phyloP scores from a whole-genome alignment of 2,888 invertebrate species.

The Liodrosophila aerea region DNA sequence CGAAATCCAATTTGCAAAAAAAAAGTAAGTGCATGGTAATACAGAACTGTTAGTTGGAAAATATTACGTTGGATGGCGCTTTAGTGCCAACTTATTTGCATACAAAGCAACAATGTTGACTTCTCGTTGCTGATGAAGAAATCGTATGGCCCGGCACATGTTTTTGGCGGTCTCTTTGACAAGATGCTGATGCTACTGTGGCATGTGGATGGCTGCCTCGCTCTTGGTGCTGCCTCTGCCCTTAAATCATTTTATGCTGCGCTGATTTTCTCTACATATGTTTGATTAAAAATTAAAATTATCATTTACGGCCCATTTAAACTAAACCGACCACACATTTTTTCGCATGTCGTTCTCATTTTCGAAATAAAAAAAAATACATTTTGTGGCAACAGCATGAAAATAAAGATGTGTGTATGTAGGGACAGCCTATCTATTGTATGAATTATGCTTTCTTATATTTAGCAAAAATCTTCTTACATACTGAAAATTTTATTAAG shows the following conservation, averaged over 20 bases:
- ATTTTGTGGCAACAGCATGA: conserved; percentile 28
- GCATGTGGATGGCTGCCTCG: conserved; percentile 23
- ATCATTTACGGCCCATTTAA: conserved; percentile 80
- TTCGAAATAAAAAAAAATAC: conserved; percentile 63
- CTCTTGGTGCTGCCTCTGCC: conserved; percentile 48
- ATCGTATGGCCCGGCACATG: conserved; percentile 54
- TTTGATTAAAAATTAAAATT: conserved; percentile 80
- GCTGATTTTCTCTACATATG: conserved; percentile 69
- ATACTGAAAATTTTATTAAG: conserved; percentile 5
- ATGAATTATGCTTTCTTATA: conserved; percentile 32
- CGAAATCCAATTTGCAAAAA: conserved; percentile 31
- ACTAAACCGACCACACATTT: conserved; percentile 79
- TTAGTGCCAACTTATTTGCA: conserved; percentile 7
- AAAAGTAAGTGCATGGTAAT: conserved; percentile 10
- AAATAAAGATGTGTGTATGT: conserved; percentile 2
- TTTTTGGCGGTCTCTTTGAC: conserved; percentile 69
- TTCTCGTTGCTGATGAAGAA: no score
- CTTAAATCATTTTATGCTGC: conserved; percentile 67
- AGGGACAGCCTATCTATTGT: conserved; percentile 27
- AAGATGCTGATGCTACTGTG: conserved; percentile 21
- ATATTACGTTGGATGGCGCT: conserved; percentile 36
- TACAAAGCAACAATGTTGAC: no score
- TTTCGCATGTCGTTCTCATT: conserved; percentile 81
- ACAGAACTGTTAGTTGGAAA: conserved; percentile 5
- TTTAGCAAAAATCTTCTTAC: neutral